phyloP scores from a whole-genome alignment of 1,140 invertebrate genomes.

The Hestina assimilis region DNA sequence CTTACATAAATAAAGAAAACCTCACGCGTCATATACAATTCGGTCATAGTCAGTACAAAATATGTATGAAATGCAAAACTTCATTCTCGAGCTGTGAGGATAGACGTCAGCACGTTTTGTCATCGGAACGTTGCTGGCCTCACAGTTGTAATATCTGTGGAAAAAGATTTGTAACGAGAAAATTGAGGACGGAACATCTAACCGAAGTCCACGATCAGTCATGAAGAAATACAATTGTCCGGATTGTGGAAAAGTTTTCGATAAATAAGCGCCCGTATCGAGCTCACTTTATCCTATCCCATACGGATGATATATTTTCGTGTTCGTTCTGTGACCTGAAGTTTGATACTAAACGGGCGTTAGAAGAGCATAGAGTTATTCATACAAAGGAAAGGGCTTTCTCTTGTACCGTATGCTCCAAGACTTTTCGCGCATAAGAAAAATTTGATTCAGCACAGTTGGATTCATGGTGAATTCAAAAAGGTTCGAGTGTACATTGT shows the following conservation, averaged over 20 bases:
- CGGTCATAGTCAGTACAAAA: slow-evolving; percentile 36
- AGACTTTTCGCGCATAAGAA: slow-evolving; percentile 76
- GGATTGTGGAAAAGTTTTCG: slow-evolving; percentile 46
- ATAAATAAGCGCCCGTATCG: slow-evolving; percentile 46
- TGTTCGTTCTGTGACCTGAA: slow-evolving; percentile 56
- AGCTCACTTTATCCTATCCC: slow-evolving; percentile 50
- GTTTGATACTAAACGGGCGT: slow-evolving; percentile 49
- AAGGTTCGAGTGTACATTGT: slow-evolving; percentile 68
- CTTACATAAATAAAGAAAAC: slow-evolving; percentile 46
- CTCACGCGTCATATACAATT: slow-evolving; percentile 39
- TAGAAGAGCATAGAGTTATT: slow-evolving; percentile 50
- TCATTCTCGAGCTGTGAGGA: slow-evolving; percentile 39
- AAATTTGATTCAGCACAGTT: slow-evolving; percentile 77
- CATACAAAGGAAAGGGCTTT: slow-evolving; percentile 64
- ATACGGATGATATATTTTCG: slow-evolving; percentile 48
- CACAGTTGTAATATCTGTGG: slow-evolving; percentile 40
- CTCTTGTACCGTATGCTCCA: slow-evolving; percentile 66
- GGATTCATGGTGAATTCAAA: slow-evolving; percentile 68
- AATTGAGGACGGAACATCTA: slow-evolving; percentile 38
- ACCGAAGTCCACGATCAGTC: slow-evolving; percentile 36
- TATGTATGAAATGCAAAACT: slow-evolving; percentile 49
- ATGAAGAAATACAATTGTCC: slow-evolving; percentile 46
- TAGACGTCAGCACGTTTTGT: slow-evolving; percentile 37
- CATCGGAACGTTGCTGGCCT: slow-evolving; percentile 40
- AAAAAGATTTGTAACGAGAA: slow-evolving; percentile 36